These are phyloP conservation scores for Adelosebastes latens DNA, from an alignment of 2,797 vertebrate genomes.

Conservation along the genomic window DNA sequence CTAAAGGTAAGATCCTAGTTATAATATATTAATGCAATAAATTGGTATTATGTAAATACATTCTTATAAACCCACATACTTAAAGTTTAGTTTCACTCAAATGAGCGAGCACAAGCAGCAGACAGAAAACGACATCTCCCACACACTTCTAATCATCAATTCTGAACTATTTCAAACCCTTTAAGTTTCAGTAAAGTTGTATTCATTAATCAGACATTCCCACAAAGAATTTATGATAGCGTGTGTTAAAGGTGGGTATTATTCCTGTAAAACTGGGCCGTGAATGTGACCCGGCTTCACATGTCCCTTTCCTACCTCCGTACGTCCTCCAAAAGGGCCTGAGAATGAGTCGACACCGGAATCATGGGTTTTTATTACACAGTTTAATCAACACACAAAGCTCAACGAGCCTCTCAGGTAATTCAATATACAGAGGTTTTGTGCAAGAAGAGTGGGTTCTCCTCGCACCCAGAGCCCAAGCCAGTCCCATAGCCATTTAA, in stretches of 20 bases:
- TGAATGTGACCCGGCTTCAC: constrained; percentile 5
- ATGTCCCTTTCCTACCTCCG: neutral
- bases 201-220: neutral
- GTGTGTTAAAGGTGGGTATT: neutral
- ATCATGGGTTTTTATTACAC: constrained; percentile 94
- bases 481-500: constrained; percentile 92
- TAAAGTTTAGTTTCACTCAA: neutral
- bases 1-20: fast-evolving
- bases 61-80: neutral
- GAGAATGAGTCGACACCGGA: constrained; percentile 68
- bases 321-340: neutral
- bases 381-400: constrained; percentile 99
- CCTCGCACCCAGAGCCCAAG: constrained; percentile 97
- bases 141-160: neutral
- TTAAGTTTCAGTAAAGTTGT: neutral
- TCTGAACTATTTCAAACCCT: neutral
- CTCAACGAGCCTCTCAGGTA: constrained; percentile 98
- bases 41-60: fast-evolving
- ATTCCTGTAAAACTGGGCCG: neutral
- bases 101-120: neutral
- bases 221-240: neutral
- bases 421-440: constrained; percentile 99
- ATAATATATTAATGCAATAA: neutral
- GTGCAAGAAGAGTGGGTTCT: constrained; percentile 93
- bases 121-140: neutral